Evolutionary conservation across 2,797 vertebrate species (phyloP), one percentile per base, ranked within the genome.

Genomic region (Gadopsis marmoratus): DNA sequence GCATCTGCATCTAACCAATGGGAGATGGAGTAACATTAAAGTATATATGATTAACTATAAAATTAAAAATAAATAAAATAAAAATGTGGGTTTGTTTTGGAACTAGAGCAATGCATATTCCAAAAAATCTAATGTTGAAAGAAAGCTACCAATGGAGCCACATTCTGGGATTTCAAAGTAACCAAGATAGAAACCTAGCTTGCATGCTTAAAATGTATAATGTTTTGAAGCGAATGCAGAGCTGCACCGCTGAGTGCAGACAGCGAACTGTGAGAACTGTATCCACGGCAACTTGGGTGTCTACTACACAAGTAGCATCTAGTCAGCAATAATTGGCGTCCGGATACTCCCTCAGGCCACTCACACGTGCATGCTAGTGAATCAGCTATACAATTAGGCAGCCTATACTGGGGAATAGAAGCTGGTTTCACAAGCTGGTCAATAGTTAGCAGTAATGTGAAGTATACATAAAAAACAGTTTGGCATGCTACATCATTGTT

Each of bases 291-390:
- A 73, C 70, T 76, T 33, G 41, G 33, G 47, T 72, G 58, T 76
- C 35, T 54, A 43, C 45, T 11, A 26, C 11, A 12, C 60, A 69
- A 68, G 74, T 56, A 56, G 12, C 63, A 53, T 55, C 56, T 48
- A 53, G 71, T 80, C 70, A 72, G 77, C 62, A 78, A 56, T 84
- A 86, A 82, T 71, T 85, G 59, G 58, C 29, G 6, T 43, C 55
- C 65, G 74, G 56, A 56, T 60, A 31, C 41, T 83, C 71, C 71
- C 65, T 54, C 2, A 77, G 78, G 70, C 56, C 74, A 65, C 39
- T 73, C 35, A 12, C 33, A 67, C 12, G 23, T 43, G 35, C 14
- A 31, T 64, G 48, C 33, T 45, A 8, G 55, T 37, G 53, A 67
- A 69, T 67, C 48, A 71, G 63, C 35, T 45, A 39, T 76, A 53